Conservation (phyloP, 2,797 vertebrate species). For the Picus viridis region DNA sequence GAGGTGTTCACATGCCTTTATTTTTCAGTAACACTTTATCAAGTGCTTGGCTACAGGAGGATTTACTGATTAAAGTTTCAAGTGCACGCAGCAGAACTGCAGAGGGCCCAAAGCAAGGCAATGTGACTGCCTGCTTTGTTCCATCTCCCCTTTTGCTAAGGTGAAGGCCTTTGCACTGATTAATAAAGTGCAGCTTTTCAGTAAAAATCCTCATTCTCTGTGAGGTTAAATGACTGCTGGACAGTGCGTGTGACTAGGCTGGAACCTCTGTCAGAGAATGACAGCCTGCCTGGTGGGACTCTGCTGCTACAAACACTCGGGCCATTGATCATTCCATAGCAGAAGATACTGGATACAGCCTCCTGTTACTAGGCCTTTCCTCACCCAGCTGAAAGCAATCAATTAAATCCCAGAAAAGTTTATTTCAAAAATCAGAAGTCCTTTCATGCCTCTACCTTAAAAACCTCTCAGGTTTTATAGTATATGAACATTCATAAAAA, state of each 20-base stretch:
- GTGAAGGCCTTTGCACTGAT: neutral
- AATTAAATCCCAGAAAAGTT: neutral
- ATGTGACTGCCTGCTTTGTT: fast-evolving
- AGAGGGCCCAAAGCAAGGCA: neutral
- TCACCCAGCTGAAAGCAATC: neutral
- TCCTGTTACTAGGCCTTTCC: neutral
- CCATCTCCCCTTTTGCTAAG: neutral
- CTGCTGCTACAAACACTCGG: neutral
- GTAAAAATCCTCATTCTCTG: neutral
- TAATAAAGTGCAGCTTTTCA: neutral
- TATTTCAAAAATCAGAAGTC: neutral
- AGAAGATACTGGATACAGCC: fast-evolving
- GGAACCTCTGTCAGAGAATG: neutral
- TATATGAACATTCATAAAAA: neutral
- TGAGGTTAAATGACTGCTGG: neutral
- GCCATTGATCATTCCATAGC: neutral
- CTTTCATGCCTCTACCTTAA: neutral
- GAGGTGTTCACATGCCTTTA: neutral
- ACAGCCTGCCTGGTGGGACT: neutral
- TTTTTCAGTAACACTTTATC: neutral
- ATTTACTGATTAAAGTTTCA: neutral
- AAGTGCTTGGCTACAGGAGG: neutral
- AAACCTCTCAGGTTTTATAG: fast-evolving
- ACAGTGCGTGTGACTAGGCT: neutral
- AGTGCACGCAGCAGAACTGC: neutral